Base-by-base conservation (phyloP, 2,113 vertebrate genomes). In the Onychorhynchus coronatus region DNA sequence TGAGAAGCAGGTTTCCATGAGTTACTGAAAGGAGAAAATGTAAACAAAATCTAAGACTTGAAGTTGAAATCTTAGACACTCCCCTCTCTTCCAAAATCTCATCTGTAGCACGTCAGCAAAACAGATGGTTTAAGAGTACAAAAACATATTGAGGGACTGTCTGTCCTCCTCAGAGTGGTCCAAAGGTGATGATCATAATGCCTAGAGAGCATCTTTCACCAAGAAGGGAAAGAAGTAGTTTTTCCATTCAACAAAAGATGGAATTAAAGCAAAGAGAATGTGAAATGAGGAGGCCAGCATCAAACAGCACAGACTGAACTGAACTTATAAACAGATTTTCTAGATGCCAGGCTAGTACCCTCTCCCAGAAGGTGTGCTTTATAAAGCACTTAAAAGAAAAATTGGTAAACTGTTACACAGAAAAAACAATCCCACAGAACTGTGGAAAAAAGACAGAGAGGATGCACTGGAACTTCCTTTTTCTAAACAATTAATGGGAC, bases 261-360 rank as follows among this genome's bases (percentile, higher is more conserved):
- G 47, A 89, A 91, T 61, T 79, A 68, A 95, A 94, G 58, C 31
- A 87, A 78, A 91, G 18, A 53, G 68, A 94, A 95, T 91, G 65
- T 50, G 85, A 76, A 96, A 91, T 74, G 56, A 37, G 35, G 52
- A 77, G n/a, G 37, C 24, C 42, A 77, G 66, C 50, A 90, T 68
- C 74, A 61, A 73, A 83, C 10, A 76, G 61, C 71, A 63, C 59
- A 50, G 59, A 50, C 33, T 52, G 21, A 87, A 52, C 7, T 66
- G 56, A 55, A 76, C 9, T 58, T 71, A 72, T 24, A 66, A 91
- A 82, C 37, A 47, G 47, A 74, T 63, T 63, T 96, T 53, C 16
- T 62, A 53, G 65, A 31, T 59, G n/a, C 39, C 65, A 83, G 42
- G 28, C 12, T 8, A 82, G 81, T 47, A 81, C 11, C 58, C 44